These are phyloP conservation scores for Psix sp. DNA, from an alignment of 1,140 invertebrate species.

Conservation along the genomic window DNA sequence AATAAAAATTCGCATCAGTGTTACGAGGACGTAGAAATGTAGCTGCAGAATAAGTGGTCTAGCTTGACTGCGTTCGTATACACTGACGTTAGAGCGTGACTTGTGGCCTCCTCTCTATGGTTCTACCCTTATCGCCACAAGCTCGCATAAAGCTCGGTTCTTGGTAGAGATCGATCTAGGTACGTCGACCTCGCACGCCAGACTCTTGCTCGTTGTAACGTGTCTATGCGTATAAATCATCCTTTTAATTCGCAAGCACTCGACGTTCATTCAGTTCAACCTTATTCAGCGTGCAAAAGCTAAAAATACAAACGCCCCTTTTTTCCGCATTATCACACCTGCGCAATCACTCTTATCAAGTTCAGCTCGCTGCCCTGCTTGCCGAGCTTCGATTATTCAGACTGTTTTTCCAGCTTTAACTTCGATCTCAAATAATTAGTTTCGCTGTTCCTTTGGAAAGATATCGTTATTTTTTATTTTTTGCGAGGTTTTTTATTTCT, in stretches of 20 bases:
- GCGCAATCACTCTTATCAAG: conserved; percentile 18
- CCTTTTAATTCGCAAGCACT: conserved; percentile 46
- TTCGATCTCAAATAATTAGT: no score
- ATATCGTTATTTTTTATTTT: no score
- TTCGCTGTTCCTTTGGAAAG: no score
- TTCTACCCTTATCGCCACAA: conserved; percentile 49
- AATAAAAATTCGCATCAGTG: conserved; percentile 26
- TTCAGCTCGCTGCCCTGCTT: conserved; percentile 1
- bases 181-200: conserved; percentile 66
- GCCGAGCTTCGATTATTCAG: background rate
- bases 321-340: conserved; percentile 23
- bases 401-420: no score
- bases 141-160: conserved; percentile 62
- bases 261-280: conserved; percentile 36
- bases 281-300: conserved; percentile 28
- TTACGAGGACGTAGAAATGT: conserved; percentile 13
- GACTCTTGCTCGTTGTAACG: conserved; percentile 58
- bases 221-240: conserved; percentile 50
- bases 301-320: conserved; percentile 21
- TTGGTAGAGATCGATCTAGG: conserved; percentile 66
- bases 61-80: conserved; percentile 34
- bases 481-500: no score
- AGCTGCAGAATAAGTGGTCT: conserved; percentile 45
- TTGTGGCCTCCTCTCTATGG: conserved; percentile 48
- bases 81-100: conserved; percentile 31